A percentile compares a stretch with the other conserved stretches of the same genome.
These are phyloP conservation scores for Umimayanthus chanpuru DNA, from an alignment of 92 coral and sea anemone species.

Conservation along the genomic window DNA sequence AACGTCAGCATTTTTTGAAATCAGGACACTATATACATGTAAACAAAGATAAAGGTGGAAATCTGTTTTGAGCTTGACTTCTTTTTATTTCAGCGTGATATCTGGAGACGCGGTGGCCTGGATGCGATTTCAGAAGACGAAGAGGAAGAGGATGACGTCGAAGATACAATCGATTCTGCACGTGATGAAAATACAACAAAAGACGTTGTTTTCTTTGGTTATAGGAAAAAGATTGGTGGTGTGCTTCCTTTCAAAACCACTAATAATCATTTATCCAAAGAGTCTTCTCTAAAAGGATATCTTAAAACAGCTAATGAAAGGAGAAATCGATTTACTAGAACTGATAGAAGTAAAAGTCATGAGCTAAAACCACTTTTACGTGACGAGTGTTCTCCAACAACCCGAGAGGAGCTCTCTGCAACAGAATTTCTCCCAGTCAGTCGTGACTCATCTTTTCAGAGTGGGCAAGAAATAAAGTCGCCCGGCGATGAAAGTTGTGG, in stretches of 20 bases:
- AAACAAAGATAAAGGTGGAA: too few relatives aligned
- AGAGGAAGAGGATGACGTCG: constrained; percentile 70
- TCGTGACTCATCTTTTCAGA: constrained; percentile 7
- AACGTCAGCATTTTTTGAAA: neutral
- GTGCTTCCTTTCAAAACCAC: constrained; percentile 20
- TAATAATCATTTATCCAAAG: constrained; percentile 16
- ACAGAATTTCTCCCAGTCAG: neutral
- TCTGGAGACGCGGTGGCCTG: constrained; percentile 84
- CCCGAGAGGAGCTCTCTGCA: neutral
- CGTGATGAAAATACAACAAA: constrained; percentile 1
- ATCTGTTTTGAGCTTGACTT: neutral
- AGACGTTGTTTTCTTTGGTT: neutral
- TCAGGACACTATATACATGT: too few relatives aligned
- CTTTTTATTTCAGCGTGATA: constrained; percentile 62
- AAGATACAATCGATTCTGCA: constrained; percentile 53
- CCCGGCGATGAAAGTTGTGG: constrained; percentile 29
- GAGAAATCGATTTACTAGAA: constrained; percentile 22
- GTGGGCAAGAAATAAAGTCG: neutral
- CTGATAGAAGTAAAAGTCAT: neutral
- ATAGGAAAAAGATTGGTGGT: constrained; percentile 9
- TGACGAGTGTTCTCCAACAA: neutral
- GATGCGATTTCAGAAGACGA: constrained; percentile 91
- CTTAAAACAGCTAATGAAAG: constrained; percentile 31
- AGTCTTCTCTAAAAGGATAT: neutral
- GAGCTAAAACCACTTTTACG: constrained; percentile 34